Percentiles rank a stretch among this genome's conserved stretches.
phyloP scores from a whole-genome alignment of 2,113 vertebrate species.

The Suncus etruscus region DNA sequence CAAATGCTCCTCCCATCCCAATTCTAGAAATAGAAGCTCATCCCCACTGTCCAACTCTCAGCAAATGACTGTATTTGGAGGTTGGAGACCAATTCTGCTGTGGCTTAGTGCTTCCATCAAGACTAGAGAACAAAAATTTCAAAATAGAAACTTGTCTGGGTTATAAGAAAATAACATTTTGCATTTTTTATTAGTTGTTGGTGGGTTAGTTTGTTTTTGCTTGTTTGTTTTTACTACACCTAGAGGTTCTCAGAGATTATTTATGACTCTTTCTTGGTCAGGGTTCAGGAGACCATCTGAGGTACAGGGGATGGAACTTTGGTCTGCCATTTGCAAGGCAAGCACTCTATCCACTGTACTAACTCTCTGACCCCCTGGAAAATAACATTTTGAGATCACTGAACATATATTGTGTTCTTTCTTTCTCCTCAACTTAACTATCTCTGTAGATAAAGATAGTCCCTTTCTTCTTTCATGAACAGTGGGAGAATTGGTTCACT shows the following conservation, averaged over 20 bases:
- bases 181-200: too few relatives aligned
- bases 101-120: neutral
- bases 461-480: neutral
- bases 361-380: too few relatives aligned
- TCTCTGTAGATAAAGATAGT: neutral
- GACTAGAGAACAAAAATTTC: neutral
- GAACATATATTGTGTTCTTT: neutral
- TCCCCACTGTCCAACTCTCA: neutral
- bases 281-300: too few relatives aligned
- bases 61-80: neutral
- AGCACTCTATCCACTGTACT: too few relatives aligned
- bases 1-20: fast-evolving
- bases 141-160: neutral
- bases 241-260: neutral
- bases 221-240: too few relatives aligned
- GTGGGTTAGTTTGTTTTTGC: too few relatives aligned
- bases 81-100: neutral
- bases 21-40: fast-evolving
- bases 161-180: neutral
- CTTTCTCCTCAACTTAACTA: neutral
- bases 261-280: too few relatives aligned
- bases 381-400: neutral
- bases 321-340: too few relatives aligned
- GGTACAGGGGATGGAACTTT: too few relatives aligned
- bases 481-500: neutral